Conservation (phyloP, 2,888 invertebrate species). For the Coecobrya sp. region DNA sequence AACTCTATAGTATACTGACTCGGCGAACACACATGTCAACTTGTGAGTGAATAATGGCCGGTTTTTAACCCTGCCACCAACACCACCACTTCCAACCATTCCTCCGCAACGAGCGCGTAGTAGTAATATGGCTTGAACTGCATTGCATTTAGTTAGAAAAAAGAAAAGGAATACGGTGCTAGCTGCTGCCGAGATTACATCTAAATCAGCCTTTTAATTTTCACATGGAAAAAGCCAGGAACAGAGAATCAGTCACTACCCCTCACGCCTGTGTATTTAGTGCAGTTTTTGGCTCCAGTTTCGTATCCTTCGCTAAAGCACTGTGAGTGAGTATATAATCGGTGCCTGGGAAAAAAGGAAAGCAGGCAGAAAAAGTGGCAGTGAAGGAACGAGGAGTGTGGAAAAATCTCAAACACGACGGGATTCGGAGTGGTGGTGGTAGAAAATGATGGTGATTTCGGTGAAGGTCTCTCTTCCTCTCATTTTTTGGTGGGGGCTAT, state of each 20-base stretch:
- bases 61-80: constrained; percentile 78
- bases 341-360: background rate
- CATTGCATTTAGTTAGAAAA: background rate
- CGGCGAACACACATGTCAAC: constrained; percentile 74
- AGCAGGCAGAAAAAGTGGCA: background rate
- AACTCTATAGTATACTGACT: constrained; percentile 18
- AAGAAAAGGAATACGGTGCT: background rate
- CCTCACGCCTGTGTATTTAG: background rate
- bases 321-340: background rate
- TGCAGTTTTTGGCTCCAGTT: constrained; percentile 35
- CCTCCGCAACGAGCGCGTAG: constrained; percentile 5
- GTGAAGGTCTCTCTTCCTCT: constrained; percentile 25
- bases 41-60: constrained; percentile 82
- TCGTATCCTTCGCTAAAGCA: background rate
- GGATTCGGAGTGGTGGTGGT: constrained; percentile 12
- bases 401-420: constrained; percentile 35
- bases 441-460: constrained; percentile 45
- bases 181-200: constrained; percentile 74
- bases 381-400: background rate
- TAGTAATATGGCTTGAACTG: background rate
- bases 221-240: constrained; percentile 63
- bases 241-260: constrained; percentile 11
- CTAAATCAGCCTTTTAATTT: constrained; percentile 81
- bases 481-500: background rate
- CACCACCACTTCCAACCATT: constrained; percentile 30